Conservation (phyloP, 2,888 invertebrate species). For the Cephus runcator region DNA sequence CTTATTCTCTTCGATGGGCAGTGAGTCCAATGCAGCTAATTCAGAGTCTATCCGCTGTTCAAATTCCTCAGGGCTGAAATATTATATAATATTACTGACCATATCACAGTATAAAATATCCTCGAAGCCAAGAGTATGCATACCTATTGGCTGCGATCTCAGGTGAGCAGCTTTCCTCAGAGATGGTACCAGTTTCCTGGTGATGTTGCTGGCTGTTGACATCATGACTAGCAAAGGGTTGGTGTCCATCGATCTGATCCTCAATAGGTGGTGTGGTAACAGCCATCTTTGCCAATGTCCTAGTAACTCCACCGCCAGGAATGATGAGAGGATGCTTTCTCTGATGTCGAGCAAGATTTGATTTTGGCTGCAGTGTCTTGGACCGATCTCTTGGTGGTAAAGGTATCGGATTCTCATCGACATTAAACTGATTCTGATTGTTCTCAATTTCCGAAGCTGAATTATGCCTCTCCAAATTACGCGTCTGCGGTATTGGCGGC, state of each 20-base stretch:
- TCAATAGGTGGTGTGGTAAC: conserved; percentile 62
- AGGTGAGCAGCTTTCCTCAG: conserved; percentile 10
- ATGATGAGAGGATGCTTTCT: conserved; percentile 85
- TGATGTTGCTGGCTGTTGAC: conserved; percentile 12
- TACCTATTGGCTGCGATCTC: conserved; percentile 47
- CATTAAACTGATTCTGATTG: conserved; percentile 43
- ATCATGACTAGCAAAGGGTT: conserved; percentile 22
- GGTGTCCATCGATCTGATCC: conserved; percentile 57
- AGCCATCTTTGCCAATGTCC: conserved; percentile 72
- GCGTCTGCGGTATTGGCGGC: conserved; percentile 38
- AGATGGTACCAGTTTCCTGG: conserved; percentile 20
- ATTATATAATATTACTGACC: not conserved
- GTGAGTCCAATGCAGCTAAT: conserved; percentile 71
- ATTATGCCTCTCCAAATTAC: conserved; percentile 44
- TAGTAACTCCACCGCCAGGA: conserved; percentile 73
- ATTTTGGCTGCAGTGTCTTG: conserved; percentile 71
- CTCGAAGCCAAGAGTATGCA: not conserved
- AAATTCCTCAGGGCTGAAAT: conserved; percentile 66
- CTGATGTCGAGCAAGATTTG: conserved; percentile 78
- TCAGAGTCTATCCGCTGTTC: conserved; percentile 74
- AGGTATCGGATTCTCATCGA: conserved; percentile 76
- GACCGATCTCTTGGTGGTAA: conserved; percentile 81
- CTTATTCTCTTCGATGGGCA: conserved; percentile 63
- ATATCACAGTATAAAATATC: not conserved
- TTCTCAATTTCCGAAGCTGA: conserved; percentile 55